A percentile compares a stretch with the other conserved stretches of the same genome.
Conservation (phyloP, 2,113 vertebrate genomes). For the Lasiurus borealis region DNA sequence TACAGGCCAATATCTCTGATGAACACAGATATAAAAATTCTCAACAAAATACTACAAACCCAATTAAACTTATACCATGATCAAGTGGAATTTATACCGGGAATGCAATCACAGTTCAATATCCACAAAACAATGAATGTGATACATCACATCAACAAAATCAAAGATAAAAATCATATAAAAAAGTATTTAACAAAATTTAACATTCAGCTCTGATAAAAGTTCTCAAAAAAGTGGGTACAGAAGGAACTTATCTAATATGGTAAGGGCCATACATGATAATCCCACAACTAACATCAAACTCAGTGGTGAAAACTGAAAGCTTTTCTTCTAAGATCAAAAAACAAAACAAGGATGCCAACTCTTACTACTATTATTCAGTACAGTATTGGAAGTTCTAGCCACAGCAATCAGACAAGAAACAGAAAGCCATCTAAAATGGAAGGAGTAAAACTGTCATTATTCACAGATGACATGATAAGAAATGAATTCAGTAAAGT, state of each 20-base stretch:
- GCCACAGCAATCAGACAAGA: neutral
- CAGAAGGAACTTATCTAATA: neutral
- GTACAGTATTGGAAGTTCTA: neutral
- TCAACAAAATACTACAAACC: neutral
- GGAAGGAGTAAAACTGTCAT: neutral
- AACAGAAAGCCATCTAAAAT: neutral
- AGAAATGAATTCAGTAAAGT: neutral
- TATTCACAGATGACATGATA: neutral
- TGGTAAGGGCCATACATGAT: neutral
- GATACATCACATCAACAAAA: neutral
- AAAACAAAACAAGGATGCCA: neutral
- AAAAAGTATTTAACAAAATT: neutral
- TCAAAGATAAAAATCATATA: neutral
- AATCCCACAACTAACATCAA: neutral
- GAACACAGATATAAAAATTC: neutral
- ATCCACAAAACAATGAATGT: neutral
- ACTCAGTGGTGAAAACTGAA: neutral
- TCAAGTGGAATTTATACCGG: neutral
- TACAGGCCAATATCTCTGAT: neutral
- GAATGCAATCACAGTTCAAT: neutral
- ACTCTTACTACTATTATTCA: neutral
- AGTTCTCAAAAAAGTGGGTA: neutral
- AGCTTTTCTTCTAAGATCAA: neutral
- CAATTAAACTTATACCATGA: neutral
- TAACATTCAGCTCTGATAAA: neutral